These are phyloP conservation scores for Aethes cnicana DNA, from an alignment of 2,888 invertebrate species.

Conservation along the genomic window DNA sequence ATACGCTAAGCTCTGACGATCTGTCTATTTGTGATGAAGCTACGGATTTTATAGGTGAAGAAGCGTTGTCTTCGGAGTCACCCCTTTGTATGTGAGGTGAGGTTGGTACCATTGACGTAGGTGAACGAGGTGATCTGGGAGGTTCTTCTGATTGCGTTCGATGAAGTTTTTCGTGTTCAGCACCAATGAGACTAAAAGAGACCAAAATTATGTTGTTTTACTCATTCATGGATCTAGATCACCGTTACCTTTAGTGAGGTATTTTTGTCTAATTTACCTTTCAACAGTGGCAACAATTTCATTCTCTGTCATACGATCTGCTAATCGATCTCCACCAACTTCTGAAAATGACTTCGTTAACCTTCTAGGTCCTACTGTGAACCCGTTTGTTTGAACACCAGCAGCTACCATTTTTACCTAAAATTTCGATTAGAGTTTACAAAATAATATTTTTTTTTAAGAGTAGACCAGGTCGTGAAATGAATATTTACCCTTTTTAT, in stretches of 20 bases:
- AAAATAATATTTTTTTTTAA: background rate
- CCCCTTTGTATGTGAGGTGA: conserved; percentile 73
- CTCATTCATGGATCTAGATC: too few relatives aligned
- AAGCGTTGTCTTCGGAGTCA: conserved; percentile 72
- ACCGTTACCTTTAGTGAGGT: background rate
- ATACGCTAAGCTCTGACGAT: conserved; percentile 67
- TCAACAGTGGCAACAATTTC: conserved; percentile 62
- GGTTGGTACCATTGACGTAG: conserved; percentile 72
- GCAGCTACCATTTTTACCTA: conserved; percentile 94
- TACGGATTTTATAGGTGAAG: conserved; percentile 69
- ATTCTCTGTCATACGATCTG: conserved; percentile 56
- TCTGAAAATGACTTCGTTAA: conserved; percentile 93
- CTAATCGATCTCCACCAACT: conserved; percentile 78
- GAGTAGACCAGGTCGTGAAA: background rate
- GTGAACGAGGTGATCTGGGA: conserved; percentile 86
- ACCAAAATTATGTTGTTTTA: background rate
- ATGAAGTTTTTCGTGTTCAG: conserved; percentile 89
- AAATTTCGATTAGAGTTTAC: too few relatives aligned
- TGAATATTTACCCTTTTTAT: conserved; percentile 85
- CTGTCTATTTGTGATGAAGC: conserved; percentile 71
- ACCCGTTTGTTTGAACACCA: conserved; percentile 94
- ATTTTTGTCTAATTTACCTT: conserved; percentile 49
- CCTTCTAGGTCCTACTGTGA: conserved; percentile 83
- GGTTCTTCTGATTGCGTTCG: conserved; percentile 94
- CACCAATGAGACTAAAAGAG: conserved; percentile 59